Evolutionary conservation across 2,888 invertebrate species (phyloP), one percentile per base, ranked within the genome.

Genomic region (Subacronicta megacephala): DNA sequence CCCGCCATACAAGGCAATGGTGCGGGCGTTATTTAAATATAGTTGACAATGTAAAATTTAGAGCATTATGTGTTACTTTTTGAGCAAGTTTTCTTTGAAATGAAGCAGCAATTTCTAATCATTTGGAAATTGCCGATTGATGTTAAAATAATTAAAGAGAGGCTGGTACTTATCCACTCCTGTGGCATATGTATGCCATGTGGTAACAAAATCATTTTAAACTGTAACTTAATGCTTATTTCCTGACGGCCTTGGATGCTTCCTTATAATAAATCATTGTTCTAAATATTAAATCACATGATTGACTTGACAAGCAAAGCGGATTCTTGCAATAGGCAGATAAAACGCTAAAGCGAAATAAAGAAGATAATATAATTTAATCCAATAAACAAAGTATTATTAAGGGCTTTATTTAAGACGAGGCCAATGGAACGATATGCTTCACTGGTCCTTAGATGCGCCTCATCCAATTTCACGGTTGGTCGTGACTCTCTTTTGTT

Each of bases 401-500:
- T 38, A 64, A 53, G 50, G 37, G 51, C 52, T 51, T 33, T 62
- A 59, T 59, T 75, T 77, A 75, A 79, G 78, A 82, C 72, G 75
- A 78, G 75, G 83, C 82, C 82, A 84, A 86, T 87, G 80, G 78
- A 77, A 70, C 60, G 69, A 70, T 74, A 72, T 77, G 75, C 78
- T 75, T 69, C 68, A 77, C 76, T 72, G 77, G 77, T 62, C 73
- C 64, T 75, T 74, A 78, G 77, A 80, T 73, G 76, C 82, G 82
- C 54, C 60, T 75, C 62, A 87, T 83, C 82, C 81, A 84, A 88
- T 90, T 89, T 83, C 78, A 87, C 82, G 88, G 80, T 77, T 68
- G 62, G 70, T 72, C 58, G 69, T 75, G 47, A 64, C 38, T 57
- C 75, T 72, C 73, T 82, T 81, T 83, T 81, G 84, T 84, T 87